Evolutionary conservation across 1,140 invertebrate genomes (phyloP).

Genomic region (Bombus confusus): DNA sequence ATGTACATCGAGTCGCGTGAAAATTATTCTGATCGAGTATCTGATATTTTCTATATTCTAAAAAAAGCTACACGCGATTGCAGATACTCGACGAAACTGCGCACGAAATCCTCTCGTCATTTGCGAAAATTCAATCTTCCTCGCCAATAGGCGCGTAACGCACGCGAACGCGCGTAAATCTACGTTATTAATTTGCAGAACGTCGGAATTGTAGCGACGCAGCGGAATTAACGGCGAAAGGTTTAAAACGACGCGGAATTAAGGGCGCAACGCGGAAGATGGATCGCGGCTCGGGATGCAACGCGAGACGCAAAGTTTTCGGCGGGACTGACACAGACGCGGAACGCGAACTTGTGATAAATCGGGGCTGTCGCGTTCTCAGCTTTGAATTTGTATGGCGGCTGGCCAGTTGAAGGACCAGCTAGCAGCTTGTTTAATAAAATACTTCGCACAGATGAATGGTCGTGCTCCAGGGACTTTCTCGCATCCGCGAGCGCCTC

Average conservation of each 20-base stretch:
- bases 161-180: not conserved
- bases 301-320: constrained; percentile 51
- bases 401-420: constrained; percentile 37
- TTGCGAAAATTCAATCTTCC: not conserved
- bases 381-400: constrained; percentile 58
- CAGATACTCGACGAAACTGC: too few relatives aligned
- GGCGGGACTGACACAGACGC: not conserved
- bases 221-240: not conserved
- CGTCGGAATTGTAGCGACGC: not conserved
- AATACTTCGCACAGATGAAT: constrained; percentile 60
- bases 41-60: not conserved
- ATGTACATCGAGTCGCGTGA: not conserved
- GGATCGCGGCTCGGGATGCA: constrained; percentile 31
- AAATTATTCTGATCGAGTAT: not conserved
- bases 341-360: constrained; percentile 49
- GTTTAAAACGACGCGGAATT: constrained; percentile 3
- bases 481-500: not conserved
- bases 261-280: not conserved
- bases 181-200: not conserved
- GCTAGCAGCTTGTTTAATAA: constrained; percentile 60
- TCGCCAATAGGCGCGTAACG: not conserved
- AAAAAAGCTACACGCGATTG: not conserved
- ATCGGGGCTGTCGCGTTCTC: constrained; percentile 47
- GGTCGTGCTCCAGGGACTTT: constrained; percentile 22
- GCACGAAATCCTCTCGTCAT: too few relatives aligned